Conservation (phyloP, 2,888 invertebrate genomes). For the Clostera curtula region DNA sequence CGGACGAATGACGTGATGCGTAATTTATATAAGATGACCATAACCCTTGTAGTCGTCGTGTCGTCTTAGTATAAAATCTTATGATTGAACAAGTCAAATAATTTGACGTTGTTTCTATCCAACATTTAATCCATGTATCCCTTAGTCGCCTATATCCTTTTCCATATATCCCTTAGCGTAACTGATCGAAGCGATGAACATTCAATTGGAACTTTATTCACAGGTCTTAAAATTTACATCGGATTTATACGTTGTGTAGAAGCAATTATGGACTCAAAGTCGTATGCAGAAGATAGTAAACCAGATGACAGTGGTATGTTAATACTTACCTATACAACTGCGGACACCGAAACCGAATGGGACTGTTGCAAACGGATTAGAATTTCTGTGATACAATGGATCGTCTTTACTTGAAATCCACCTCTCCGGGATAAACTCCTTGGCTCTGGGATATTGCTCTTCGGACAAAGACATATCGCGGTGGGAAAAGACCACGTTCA, state of each 20-base stretch:
- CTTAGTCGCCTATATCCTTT: too few relatives aligned
- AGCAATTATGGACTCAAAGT: too few relatives aligned
- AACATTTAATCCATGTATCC: too few relatives aligned
- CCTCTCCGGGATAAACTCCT: conserved; percentile 82
- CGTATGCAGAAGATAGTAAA: background rate
- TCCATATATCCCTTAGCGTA: too few relatives aligned
- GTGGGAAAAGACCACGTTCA: conserved; percentile 48
- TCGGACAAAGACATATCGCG: conserved; percentile 78
- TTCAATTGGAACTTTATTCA: too few relatives aligned
- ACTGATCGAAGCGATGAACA: too few relatives aligned
- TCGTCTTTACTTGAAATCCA: conserved; percentile 73
- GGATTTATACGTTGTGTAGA: too few relatives aligned
- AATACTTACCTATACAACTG: conserved; percentile 76
- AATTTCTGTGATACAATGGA: conserved; percentile 52
- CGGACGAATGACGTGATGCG: too few relatives aligned
- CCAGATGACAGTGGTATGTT: background rate
- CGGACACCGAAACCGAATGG: conserved; percentile 81
- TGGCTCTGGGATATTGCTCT: conserved; percentile 76
- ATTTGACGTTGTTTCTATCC: too few relatives aligned
- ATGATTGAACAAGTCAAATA: background rate
- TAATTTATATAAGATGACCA: too few relatives aligned
- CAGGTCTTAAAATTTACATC: too few relatives aligned
- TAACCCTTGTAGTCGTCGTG: too few relatives aligned
- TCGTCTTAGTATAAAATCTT: background rate
- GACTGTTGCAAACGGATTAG: conserved; percentile 76